Conservation (phyloP, 1,140 invertebrate genomes). For the Sycophila sp. region DNA sequence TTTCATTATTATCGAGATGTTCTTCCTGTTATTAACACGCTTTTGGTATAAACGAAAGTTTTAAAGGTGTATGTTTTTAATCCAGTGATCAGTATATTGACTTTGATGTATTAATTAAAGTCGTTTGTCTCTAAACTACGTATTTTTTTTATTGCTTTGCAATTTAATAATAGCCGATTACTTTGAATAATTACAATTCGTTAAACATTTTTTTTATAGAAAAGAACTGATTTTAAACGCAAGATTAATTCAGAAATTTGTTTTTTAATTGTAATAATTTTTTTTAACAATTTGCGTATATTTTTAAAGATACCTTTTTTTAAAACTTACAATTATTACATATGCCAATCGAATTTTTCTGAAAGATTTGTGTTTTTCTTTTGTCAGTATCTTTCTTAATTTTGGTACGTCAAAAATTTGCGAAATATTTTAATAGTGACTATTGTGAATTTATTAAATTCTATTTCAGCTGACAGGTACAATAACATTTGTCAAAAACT, state of each 20-base stretch:
- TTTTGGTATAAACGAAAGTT: background rate
- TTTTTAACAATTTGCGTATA: background rate
- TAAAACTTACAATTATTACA: background rate
- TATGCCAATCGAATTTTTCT: conserved; percentile 24
- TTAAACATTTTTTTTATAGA: conserved; percentile 17
- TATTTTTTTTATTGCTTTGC: background rate
- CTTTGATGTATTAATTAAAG: background rate
- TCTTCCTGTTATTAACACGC: background rate
- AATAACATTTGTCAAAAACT: too few species aligned
- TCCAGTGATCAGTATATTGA: conserved; percentile 22
- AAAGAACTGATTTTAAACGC: conserved; percentile 30
- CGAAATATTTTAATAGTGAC: too few species aligned
- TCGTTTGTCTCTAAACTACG: background rate
- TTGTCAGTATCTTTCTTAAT: background rate
- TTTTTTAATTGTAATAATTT: background rate
- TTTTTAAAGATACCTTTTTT: conserved; percentile 15
- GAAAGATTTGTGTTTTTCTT: background rate
- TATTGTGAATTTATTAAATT: too few species aligned
- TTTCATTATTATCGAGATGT: background rate
- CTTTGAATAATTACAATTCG: background rate
- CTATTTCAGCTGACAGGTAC: too few species aligned
- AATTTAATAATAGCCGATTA: background rate
- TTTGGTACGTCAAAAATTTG: too few species aligned
- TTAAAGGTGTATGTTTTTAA: conserved; percentile 15
- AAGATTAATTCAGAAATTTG: conserved; percentile 20